A percentile compares a stretch with the other conserved stretches of the same genome.
Evolutionary conservation across 2,797 vertebrate species (phyloP).

Genomic region (Tolypeutes matacus): DNA sequence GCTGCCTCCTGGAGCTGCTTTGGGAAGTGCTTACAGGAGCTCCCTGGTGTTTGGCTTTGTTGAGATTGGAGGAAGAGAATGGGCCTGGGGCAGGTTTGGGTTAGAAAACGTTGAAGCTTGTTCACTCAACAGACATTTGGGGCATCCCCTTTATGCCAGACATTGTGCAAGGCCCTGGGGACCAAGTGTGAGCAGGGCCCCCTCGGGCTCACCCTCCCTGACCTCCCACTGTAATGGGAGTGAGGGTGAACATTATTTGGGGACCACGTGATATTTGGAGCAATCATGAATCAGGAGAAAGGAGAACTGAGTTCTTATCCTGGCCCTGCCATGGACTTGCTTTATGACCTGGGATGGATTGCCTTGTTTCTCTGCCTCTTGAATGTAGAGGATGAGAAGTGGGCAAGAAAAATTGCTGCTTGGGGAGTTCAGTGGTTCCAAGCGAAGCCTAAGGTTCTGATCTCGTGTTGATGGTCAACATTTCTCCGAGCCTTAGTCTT

Average conservation of each 20-base stretch:
- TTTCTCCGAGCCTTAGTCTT: slow-evolving; percentile 30
- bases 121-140: accelerated
- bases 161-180: neutral
- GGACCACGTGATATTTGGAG: neutral
- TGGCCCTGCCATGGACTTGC: neutral
- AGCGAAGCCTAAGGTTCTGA: neutral
- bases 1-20: neutral
- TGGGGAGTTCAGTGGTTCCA: neutral
- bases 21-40: neutral
- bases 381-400: neutral
- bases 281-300: neutral
- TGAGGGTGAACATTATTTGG: accelerated
- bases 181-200: neutral
- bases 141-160: neutral
- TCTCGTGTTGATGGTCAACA: neutral
- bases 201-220: accelerated
- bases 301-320: neutral
- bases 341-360: slow-evolving; percentile 9
- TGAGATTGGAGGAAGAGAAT: neutral
- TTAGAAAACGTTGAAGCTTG: neutral
- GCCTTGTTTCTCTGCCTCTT: slow-evolving; percentile 33
- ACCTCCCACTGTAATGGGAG: neutral
- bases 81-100: neutral
- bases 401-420: neutral
- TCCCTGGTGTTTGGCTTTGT: neutral